Conservation (phyloP, 2,888 invertebrate genomes). For the Acrobasis suavella region DNA sequence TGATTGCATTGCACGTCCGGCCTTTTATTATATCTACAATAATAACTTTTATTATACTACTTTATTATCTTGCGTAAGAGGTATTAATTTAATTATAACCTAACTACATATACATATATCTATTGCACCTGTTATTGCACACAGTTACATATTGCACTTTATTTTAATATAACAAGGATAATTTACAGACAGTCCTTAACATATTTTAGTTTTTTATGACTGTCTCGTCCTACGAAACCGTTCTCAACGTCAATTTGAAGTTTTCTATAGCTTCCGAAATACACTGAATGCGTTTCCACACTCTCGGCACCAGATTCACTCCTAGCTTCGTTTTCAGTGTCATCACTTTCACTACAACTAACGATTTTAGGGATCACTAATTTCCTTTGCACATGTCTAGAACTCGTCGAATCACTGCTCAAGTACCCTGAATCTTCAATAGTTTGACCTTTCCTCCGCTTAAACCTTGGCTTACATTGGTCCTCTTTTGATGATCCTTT, state of each 20-base stretch:
- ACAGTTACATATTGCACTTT: conserved; percentile 49
- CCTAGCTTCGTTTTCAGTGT: conserved; percentile 90
- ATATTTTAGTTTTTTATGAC: conserved; percentile 45
- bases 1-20: conserved; percentile 81
- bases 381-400: conserved; percentile 69
- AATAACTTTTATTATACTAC: conserved; percentile 26
- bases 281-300: conserved; percentile 93
- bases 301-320: conserved; percentile 95
- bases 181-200: conserved; percentile 41
- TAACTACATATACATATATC: conserved; percentile 18
- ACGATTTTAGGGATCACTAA: conserved; percentile 75
- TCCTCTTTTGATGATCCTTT: conserved; percentile 55
- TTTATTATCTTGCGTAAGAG: conserved; percentile 23
- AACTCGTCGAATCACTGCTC: conserved; percentile 89
- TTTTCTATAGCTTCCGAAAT: conserved; percentile 88
- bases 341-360: conserved; percentile 88
- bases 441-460: conserved; percentile 63
- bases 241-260: conserved; percentile 52
- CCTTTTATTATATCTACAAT: conserved; percentile 46
- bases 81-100: conserved; percentile 9
- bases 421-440: conserved; percentile 92
- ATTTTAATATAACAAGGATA: conserved; percentile 30
- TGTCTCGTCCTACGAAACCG: conserved; percentile 44
- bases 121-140: conserved; percentile 66
- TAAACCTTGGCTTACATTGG: conserved; percentile 51